A percentile compares a stretch with the other conserved stretches of the same genome.
phyloP scores from a whole-genome alignment of 2,797 vertebrate species.

The Threskiornis aethiopicus region DNA sequence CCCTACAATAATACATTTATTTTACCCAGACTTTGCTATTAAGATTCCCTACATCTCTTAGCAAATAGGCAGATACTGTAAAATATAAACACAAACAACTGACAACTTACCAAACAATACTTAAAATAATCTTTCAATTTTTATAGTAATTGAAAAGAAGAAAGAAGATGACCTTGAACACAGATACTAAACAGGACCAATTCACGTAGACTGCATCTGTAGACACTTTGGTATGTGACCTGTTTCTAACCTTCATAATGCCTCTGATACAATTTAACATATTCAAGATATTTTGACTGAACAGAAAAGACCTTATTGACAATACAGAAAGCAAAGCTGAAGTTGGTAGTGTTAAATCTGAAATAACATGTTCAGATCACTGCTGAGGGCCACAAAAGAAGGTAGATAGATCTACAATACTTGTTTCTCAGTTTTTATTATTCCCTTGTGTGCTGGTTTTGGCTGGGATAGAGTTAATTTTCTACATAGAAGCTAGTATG shows the following conservation, averaged over 20 bases:
- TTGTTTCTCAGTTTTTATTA: not conserved
- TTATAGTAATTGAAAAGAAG: not conserved
- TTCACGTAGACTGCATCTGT: not conserved
- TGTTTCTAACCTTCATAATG: not conserved
- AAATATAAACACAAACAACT: not conserved
- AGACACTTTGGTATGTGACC: rapidly evolving
- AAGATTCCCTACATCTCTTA: not conserved
- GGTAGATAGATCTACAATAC: not conserved
- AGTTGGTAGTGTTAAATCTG: not conserved
- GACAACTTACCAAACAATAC: not conserved
- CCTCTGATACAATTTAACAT: not conserved
- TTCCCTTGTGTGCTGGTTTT: not conserved
- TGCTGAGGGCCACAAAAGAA: not conserved
- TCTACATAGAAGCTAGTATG: too few species aligned
- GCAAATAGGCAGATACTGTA: not conserved
- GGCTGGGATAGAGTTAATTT: too few species aligned
- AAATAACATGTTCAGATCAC: not conserved
- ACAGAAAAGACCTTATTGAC: not conserved
- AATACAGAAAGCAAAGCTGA: not conserved
- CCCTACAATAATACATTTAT: not conserved
- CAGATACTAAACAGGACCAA: not conserved
- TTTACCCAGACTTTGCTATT: not conserved
- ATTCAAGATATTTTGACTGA: not conserved
- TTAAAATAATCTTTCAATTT: not conserved
- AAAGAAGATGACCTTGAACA: not conserved